Evolutionary conservation across 2,113 vertebrate genomes (phyloP).

Genomic region (Odocoileus virginianus): DNA sequence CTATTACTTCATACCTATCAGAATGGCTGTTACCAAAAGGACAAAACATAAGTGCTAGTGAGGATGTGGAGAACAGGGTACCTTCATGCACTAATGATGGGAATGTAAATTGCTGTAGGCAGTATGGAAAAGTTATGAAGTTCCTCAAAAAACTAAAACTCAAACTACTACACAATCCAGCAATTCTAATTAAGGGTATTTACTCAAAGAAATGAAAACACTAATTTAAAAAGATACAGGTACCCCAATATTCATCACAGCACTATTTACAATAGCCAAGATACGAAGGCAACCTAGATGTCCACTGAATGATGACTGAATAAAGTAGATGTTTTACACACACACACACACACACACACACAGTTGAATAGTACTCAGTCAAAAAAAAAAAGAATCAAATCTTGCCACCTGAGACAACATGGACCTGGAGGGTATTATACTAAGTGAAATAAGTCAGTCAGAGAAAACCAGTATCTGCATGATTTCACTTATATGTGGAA

Average conservation of each 20-base stretch:
- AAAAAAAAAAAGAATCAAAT: neutral
- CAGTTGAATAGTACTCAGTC: neutral
- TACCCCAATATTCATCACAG: neutral
- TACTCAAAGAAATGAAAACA: neutral
- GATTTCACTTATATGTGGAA: neutral
- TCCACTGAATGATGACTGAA: neutral
- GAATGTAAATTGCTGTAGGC: neutral
- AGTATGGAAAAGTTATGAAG: neutral
- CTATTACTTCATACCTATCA: neutral
- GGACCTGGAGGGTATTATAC: neutral
- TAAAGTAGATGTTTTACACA: neutral
- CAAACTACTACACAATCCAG: neutral
- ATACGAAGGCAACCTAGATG: neutral
- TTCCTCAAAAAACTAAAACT: neutral
- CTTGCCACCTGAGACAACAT: neutral
- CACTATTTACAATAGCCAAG: neutral
- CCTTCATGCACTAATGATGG: neutral
- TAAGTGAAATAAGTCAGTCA: neutral
- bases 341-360: neutral
- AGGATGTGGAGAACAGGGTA: neutral
- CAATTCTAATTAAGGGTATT: neutral
- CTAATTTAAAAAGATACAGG: neutral
- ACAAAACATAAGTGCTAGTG: neutral
- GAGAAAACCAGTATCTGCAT: neutral
- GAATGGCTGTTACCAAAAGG: neutral